Conservation (phyloP, 53 echinoderm and acorn worm genomes). For the Apostichopus leukothele region DNA sequence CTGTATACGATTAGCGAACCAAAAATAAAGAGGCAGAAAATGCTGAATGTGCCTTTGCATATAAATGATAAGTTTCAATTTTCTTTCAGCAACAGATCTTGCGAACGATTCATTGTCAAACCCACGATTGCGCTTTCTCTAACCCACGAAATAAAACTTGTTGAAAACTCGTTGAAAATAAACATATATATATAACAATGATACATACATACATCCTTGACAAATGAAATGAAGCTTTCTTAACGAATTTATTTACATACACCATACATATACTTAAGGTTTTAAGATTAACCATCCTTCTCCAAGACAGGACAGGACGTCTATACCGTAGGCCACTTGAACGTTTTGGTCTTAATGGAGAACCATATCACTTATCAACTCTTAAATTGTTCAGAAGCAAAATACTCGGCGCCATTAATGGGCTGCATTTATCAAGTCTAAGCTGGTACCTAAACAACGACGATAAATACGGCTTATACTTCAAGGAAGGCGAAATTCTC, state of each 20-base stretch:
- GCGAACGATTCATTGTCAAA: background rate
- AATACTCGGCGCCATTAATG: conserved; percentile 38
- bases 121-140: background rate
- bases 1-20: background rate
- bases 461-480: conserved; percentile 13
- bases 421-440: conserved; percentile 24
- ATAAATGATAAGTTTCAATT: background rate
- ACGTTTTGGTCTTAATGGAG: background rate
- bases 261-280: background rate
- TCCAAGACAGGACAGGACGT: background rate
- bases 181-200: background rate
- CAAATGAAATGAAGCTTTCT: background rate
- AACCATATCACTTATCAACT: conserved; percentile 30
- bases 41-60: background rate
- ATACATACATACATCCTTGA: background rate
- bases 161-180: background rate
- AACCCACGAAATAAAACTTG: background rate
- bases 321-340: background rate
- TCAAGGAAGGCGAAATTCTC: background rate
- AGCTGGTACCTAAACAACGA: conserved; percentile 26
- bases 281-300: background rate
- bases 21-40: background rate
- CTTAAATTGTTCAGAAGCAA: conserved; percentile 5
- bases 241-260: background rate
- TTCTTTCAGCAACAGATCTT: background rate